Evolutionary conservation across 2,797 vertebrate genomes (phyloP).

Genomic region (Myotis planiceps): DNA sequence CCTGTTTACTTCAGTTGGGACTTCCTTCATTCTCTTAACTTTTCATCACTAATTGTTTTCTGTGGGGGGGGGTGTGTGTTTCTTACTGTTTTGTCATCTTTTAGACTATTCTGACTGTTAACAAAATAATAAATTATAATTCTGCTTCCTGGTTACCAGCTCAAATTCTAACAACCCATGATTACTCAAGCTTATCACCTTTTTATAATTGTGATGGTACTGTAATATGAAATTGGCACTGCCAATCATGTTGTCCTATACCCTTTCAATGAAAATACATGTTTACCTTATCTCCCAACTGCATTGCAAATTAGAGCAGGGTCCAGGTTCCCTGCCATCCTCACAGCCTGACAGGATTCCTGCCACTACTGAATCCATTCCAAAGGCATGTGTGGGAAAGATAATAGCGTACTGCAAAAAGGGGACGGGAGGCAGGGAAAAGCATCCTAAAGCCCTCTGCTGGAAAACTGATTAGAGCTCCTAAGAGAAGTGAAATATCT

Average conservation of each 20-base stretch:
- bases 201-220: not conserved
- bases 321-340: not conserved
- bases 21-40: not conserved
- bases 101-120: not conserved
- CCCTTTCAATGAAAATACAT: not conserved
- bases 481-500: not conserved
- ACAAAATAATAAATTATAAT: slow-evolving; percentile 36
- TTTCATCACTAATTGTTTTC: not conserved
- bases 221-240: not conserved
- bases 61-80: not conserved
- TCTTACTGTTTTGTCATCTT: not conserved
- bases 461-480: not conserved
- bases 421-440: not conserved
- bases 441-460: not conserved
- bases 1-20: not conserved
- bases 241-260: too few relatives aligned
- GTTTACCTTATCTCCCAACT: not conserved
- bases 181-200: slow-evolving; percentile 26
- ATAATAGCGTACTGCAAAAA: not conserved
- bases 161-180: slow-evolving; percentile 14
- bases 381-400: not conserved
- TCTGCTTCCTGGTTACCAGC: not conserved
- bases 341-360: not conserved
- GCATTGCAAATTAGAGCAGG: not conserved
- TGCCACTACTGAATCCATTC: not conserved